These are phyloP conservation scores for Tipula confusa DNA, from an alignment of 2,888 invertebrate genomes.

Conservation along the genomic window DNA sequence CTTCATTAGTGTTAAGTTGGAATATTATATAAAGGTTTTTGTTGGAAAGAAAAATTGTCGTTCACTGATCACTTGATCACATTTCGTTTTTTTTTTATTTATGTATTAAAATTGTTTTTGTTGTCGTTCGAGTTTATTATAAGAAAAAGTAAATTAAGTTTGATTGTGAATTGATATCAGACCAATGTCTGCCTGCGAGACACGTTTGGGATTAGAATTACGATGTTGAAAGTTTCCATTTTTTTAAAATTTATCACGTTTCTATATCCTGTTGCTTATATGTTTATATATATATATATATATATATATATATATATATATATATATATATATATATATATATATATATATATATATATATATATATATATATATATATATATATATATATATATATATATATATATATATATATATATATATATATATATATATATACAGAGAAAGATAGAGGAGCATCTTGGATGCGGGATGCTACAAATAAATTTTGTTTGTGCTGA, in stretches of 20 bases:
- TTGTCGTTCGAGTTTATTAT: background rate
- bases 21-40: background rate
- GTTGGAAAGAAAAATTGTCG: conserved; percentile 8
- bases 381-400: too few species aligned
- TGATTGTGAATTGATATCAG: conserved; percentile 25
- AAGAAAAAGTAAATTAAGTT: conserved; percentile 25
- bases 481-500: background rate
- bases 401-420: too few species aligned
- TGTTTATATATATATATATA: too few species aligned
- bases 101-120: background rate
- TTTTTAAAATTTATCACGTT: background rate
- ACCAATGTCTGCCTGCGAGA: conserved; percentile 3
- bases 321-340: too few species aligned
- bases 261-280: background rate
- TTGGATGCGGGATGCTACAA: background rate
- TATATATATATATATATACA: too few species aligned
- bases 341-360: too few species aligned
- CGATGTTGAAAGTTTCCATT: background rate
- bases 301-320: too few species aligned
- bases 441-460: background rate
- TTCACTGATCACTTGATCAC: conserved; percentile 20
- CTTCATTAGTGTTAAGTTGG: background rate
- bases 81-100: conserved; percentile 13
- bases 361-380: too few species aligned
- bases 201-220: conserved; percentile 25